Evolutionary conservation across 2,113 vertebrate genomes (phyloP), one percentile per base, ranked within the genome.

Genomic region (Nicator chloris): DNA sequence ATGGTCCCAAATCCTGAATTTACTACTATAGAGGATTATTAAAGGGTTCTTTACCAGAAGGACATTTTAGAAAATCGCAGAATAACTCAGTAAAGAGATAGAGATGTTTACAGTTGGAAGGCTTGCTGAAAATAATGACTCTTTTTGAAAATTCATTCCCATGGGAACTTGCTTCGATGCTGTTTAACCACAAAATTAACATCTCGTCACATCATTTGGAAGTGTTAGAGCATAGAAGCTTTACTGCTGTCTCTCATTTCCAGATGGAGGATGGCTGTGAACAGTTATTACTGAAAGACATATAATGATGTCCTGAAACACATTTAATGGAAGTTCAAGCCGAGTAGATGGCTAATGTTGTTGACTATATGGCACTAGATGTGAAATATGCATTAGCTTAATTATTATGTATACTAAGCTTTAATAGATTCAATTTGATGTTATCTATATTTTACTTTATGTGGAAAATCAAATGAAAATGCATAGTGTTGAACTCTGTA

Each of bases 241-340:
- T 56, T 88, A 54, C 77, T 93, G 51, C 72, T 89, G 45, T 44
- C 71, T 95, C 65, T 56, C 64, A 85, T 90, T 97, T 96, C 83
- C 95, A 97, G 86, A 89, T 93, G 90, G 88, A 93, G 22, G 76
- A 86, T 10, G 31, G 7, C 69, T 90, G 59, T 95, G 88, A 94
- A 44, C 75, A 82, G 47, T 89, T 79, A 81, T 69, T 82, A 51
- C 65, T 79, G 39, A 89, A 94, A 93, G 65, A 94, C 85, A 57
- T 76, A 72, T 27, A 94, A 92, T 89, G 80, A 82, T 95, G 88
- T 86, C 37, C 76, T 77, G 49, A 95, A 96, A 94, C 60, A 88
- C 69, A 69, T 91, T 80, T 53, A 92, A 94, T 92, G 86, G 91
- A 97, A 91, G 68, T 92, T 95, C 88, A 95, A 95, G 77, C 60